Evolutionary conservation across 2,113 vertebrate species (phyloP).

Genomic region (Chunga burmeisteri): DNA sequence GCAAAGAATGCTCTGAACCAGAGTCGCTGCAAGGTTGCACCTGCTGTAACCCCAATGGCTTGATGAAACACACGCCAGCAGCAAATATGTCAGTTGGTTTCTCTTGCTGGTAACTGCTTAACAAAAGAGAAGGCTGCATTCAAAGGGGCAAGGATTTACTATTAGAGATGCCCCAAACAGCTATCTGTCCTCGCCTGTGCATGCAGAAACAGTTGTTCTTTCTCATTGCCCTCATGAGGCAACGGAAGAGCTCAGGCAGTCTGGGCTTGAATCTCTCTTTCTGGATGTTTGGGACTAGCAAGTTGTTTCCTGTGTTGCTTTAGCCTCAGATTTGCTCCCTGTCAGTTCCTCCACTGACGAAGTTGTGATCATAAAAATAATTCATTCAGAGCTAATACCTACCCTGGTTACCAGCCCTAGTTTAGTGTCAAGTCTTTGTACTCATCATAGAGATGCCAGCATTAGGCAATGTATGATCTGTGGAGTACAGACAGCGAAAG

Average conservation of each 20-base stretch:
- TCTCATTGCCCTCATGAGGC: not conserved
- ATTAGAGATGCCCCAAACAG: not conserved
- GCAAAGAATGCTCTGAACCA: not conserved
- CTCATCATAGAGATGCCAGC: not conserved
- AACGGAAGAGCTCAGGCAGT: not conserved
- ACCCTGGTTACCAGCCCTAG: not conserved
- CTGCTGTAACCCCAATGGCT: not conserved
- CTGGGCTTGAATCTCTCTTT: not conserved
- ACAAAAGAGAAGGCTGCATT: slow-evolving; percentile 4
- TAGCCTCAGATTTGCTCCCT: not conserved
- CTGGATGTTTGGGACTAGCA: not conserved
- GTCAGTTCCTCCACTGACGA: not conserved
- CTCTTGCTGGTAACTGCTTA: not conserved
- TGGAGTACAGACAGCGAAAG: not conserved
- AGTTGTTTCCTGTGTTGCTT: not conserved
- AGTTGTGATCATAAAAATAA: not conserved
- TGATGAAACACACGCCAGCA: not conserved
- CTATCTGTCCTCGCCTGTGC: not conserved
- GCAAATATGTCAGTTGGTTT: not conserved
- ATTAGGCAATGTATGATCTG: accelerated
- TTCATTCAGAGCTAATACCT: not conserved
- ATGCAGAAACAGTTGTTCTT: not conserved
- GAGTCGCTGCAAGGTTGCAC: too few species aligned
- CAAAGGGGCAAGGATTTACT: not conserved
- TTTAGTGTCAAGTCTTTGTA: not conserved